phyloP scores from a whole-genome alignment of 2,888 invertebrate genomes.

The Electrophaes corylata region DNA sequence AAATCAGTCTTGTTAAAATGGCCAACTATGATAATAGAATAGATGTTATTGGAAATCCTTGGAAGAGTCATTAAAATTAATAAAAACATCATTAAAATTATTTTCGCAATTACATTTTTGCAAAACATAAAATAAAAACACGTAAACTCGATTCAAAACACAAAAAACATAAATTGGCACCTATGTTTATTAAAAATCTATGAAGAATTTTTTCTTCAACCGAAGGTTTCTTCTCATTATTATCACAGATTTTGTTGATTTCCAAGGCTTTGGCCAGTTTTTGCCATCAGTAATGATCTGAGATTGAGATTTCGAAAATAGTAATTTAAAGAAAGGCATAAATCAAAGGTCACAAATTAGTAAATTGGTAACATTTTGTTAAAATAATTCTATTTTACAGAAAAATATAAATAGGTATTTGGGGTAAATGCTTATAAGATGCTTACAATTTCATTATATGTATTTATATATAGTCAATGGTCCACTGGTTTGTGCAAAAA shows the following conservation, averaged over 20 bases:
- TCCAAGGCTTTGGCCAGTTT: constrained; percentile 55
- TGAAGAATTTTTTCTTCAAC: constrained; percentile 46
- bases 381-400: constrained; percentile 29
- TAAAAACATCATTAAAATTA: constrained; percentile 58
- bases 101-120: constrained; percentile 53
- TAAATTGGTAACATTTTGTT: constrained; percentile 67
- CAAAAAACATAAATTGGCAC: constrained; percentile 68
- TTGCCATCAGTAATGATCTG: constrained; percentile 44
- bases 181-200: constrained; percentile 46
- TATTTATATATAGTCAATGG: constrained; percentile 31
- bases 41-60: constrained; percentile 67
- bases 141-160: constrained; percentile 64
- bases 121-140: constrained; percentile 63
- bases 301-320: constrained; percentile 51
- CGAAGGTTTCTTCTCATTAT: constrained; percentile 46
- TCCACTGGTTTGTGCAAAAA: constrained; percentile 35
- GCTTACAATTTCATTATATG: constrained; percentile 8
- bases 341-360: constrained; percentile 52
- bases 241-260: constrained; percentile 71
- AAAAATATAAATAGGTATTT: constrained; percentile 31
- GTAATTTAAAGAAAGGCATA: constrained; percentile 60
- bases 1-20: constrained; percentile 85
- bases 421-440: constrained; percentile 34
- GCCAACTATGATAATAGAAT: constrained; percentile 75
- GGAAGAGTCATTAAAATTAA: constrained; percentile 57